phyloP scores from a whole-genome alignment of 2,888 invertebrate species.

The Drosophila tanythrix region DNA sequence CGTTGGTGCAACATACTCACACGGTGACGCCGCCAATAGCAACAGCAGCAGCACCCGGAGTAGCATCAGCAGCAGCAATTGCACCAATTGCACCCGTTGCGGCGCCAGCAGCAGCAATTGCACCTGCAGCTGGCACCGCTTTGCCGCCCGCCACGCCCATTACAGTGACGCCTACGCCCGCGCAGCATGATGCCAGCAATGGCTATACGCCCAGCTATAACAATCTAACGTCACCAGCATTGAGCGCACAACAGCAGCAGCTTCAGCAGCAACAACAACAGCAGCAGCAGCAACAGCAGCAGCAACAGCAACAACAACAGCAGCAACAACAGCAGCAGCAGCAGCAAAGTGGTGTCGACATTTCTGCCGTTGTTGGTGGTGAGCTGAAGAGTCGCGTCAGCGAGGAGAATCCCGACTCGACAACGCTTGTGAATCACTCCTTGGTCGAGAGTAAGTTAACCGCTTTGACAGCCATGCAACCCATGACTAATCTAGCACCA shows the following conservation, averaged over 20 bases:
- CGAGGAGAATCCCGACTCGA: conserved; percentile 92
- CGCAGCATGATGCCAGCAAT: conserved; percentile 73
- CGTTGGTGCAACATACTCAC: conserved; percentile 73
- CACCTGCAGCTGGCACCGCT: conserved; percentile 43
- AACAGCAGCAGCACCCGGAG: conserved; percentile 30
- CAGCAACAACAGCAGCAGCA: conserved; percentile 40
- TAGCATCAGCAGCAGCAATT: conserved; percentile 36
- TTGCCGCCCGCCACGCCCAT: conserved; percentile 44
- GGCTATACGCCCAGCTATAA: conserved; percentile 77
- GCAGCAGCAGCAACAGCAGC: conserved; percentile 38
- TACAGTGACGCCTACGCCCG: conserved; percentile 45
- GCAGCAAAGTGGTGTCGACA: conserved; percentile 24
- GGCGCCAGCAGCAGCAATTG: conserved; percentile 38
- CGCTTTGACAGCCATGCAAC: conserved; percentile 85
- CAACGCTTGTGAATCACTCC: conserved; percentile 86
- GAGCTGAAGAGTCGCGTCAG: conserved; percentile 84
- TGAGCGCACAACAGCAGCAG: conserved; percentile 42
- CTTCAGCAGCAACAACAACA: conserved; percentile 42
- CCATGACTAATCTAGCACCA: conserved; percentile 84
- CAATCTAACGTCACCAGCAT: conserved; percentile 66
- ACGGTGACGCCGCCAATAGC: conserved; percentile 83
- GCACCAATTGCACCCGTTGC: conserved; percentile 22
- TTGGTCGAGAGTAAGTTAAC: conserved; percentile 85
- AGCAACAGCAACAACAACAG: conserved; percentile 18
- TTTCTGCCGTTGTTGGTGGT: conserved; percentile 65